phyloP scores from a whole-genome alignment of 2,113 vertebrate species.

The Clarias gariepinus region DNA sequence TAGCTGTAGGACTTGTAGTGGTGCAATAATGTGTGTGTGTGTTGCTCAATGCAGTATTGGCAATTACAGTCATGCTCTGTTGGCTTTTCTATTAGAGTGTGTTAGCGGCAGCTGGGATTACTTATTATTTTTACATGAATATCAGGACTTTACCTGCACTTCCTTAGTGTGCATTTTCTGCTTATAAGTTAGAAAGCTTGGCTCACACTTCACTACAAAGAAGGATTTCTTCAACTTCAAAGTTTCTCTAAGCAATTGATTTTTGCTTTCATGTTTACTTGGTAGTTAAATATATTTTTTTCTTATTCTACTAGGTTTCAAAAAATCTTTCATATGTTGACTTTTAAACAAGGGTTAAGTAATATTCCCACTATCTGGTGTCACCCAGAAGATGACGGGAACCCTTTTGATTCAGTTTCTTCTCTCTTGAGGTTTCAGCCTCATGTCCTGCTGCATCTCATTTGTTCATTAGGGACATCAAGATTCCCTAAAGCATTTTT shows the following conservation, averaged over 20 bases:
- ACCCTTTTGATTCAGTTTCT: neutral
- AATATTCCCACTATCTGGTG: neutral
- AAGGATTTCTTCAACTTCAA: neutral
- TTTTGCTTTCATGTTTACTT: neutral
- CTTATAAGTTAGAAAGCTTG: neutral
- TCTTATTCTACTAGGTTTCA: too few relatives aligned
- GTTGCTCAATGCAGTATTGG: constrained; percentile 41
- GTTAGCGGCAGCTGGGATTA: constrained; percentile 46
- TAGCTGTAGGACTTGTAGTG: constrained; percentile 26
- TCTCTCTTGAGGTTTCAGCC: neutral
- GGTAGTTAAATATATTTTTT: neutral
- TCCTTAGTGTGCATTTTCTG: neutral
- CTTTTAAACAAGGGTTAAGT: neutral
- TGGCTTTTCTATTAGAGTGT: constrained; percentile 48
- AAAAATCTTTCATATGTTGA: neutral
- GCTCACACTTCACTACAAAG: neutral
- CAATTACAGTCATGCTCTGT: constrained; percentile 50
- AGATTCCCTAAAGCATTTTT: neutral
- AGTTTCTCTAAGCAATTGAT: neutral
- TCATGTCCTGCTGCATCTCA: neutral
- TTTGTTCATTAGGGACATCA: neutral
- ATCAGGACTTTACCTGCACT: constrained; percentile 27
- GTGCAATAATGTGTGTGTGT: constrained; percentile 12
- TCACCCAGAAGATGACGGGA: neutral
- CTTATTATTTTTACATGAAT: constrained; percentile 43